phyloP scores from a whole-genome alignment of 1,140 invertebrate genomes.

The Cheumatopsyche charites region DNA sequence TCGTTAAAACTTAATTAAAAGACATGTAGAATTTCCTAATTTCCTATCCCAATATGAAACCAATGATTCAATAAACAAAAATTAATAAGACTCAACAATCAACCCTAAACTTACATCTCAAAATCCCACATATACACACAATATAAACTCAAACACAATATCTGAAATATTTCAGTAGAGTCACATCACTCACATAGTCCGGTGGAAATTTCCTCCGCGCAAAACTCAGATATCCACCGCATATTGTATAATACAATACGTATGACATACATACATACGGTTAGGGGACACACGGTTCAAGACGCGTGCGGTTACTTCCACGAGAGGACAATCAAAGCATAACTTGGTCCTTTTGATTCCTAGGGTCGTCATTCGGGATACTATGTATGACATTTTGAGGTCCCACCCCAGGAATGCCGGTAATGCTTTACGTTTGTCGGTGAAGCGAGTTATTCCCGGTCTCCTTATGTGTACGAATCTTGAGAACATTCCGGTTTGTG shows the following conservation, averaged over 20 bases:
- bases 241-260: background rate
- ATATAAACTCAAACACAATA: no score
- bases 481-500: slow-evolving; percentile 10
- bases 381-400: slow-evolving; percentile 31
- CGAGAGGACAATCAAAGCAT: slow-evolving; percentile 48
- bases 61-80: no score
- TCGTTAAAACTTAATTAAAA: no score
- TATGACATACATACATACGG: background rate
- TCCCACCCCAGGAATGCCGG: slow-evolving; percentile 42
- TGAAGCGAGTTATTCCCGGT: slow-evolving; percentile 28
- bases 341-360: slow-evolving; percentile 46
- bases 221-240: slow-evolving; percentile 15
- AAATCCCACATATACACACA: no score
- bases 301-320: slow-evolving; percentile 45
- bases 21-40: no score
- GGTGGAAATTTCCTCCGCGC: background rate
- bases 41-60: no score
- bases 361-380: slow-evolving; percentile 35
- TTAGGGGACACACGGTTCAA: slow-evolving; percentile 15
- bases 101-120: no score
- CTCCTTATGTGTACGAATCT: background rate
- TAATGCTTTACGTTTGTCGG: slow-evolving; percentile 46
- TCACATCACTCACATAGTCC: background rate
- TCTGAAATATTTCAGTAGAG: background rate
- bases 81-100: no score